phyloP scores from a whole-genome alignment of 2,113 vertebrate genomes.

The Sula dactylatra region DNA sequence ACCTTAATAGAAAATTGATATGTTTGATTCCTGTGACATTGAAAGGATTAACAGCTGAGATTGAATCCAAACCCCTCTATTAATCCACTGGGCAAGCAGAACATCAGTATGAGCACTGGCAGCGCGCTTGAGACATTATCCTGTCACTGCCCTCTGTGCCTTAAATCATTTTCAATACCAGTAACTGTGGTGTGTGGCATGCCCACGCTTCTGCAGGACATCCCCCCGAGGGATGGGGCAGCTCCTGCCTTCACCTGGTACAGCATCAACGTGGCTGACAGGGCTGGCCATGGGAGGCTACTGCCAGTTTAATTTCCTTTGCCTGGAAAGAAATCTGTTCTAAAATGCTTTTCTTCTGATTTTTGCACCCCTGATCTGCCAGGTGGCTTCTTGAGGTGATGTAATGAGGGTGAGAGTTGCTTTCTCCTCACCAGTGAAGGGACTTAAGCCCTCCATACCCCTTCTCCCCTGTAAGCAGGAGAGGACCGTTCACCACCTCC shows the following conservation, averaged over 20 bases:
- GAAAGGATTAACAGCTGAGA: conserved; percentile 11
- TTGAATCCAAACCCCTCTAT: neutral
- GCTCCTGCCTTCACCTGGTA: rapidly evolving
- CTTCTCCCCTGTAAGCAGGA: neutral
- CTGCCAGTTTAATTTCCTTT: neutral
- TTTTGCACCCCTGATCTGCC: neutral
- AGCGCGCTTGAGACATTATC: neutral
- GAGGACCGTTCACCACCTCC: neutral
- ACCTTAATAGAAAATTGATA: neutral
- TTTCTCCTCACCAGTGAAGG: neutral
- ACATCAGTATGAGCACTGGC: neutral
- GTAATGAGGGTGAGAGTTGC: neutral
- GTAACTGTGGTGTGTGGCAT: neutral
- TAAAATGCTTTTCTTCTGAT: neutral
- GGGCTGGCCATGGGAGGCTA: neutral
- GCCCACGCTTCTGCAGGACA: neutral
- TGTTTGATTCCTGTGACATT: neutral
- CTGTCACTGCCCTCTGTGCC: neutral
- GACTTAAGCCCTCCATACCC: neutral
- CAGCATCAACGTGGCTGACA: neutral
- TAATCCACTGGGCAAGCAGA: neutral
- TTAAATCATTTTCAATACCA: neutral
- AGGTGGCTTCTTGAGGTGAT: neutral
- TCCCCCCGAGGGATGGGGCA: rapidly evolving
- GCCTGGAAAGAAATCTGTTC: neutral